These are phyloP conservation scores for Caradrina kadenii DNA, from an alignment of 2,888 invertebrate genomes.

Conservation along the genomic window DNA sequence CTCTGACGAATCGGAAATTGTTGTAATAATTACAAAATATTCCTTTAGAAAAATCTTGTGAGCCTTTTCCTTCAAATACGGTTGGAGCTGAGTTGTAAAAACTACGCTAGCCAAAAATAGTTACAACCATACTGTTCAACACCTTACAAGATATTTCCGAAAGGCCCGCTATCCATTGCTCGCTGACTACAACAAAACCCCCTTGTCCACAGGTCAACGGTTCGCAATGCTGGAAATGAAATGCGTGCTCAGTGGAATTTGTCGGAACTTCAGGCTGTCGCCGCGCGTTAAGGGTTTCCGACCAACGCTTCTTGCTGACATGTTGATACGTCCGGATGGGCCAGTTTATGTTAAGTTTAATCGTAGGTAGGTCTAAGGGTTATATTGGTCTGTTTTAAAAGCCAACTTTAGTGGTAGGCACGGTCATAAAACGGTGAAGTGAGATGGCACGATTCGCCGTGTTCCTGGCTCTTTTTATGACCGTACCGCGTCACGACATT, in stretches of 20 bases:
- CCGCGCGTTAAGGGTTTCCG: slow-evolving; percentile 84
- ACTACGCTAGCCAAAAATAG: too few relatives aligned
- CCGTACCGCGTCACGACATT: too few relatives aligned
- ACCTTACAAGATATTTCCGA: too few relatives aligned
- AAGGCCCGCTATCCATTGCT: background rate
- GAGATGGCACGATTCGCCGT: background rate
- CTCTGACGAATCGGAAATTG: too few relatives aligned
- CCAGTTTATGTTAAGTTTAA: slow-evolving; percentile 78
- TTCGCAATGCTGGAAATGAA: slow-evolving; percentile 93
- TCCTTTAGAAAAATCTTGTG: background rate
- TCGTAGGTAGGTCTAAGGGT: slow-evolving; percentile 49
- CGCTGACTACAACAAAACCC: background rate
- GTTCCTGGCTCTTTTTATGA: too few relatives aligned
- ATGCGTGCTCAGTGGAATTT: slow-evolving; percentile 88
- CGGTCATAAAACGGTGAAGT: background rate
- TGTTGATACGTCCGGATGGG: slow-evolving; percentile 84
- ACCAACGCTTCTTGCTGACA: slow-evolving; percentile 82
- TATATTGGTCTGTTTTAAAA: background rate
- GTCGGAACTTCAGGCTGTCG: slow-evolving; percentile 87
- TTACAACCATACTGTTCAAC: too few relatives aligned
- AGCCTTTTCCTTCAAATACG: too few relatives aligned
- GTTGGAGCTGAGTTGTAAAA: too few relatives aligned
- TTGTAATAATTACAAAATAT: background rate
- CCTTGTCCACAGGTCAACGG: slow-evolving; percentile 89
- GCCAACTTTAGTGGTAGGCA: too few relatives aligned